Evolutionary conservation across 2,888 invertebrate species (phyloP), one percentile per base, ranked within the genome.

Genomic region (Trichopoda pennipes): DNA sequence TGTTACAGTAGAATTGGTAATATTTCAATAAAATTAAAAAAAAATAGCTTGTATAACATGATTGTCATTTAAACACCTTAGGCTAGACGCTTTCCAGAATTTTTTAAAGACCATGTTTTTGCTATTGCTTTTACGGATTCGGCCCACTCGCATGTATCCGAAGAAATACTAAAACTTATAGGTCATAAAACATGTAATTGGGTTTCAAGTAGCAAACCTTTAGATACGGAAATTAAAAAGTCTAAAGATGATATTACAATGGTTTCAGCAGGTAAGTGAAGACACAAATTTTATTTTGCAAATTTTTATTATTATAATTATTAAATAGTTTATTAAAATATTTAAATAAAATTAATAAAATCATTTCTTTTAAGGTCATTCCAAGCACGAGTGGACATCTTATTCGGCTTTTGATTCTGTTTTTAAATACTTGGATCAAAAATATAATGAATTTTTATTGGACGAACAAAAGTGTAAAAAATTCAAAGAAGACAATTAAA

Each of bases 121-220:
- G 95, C 94, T 0, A 92, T 96, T 61, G 95, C 94, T 0, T 92
- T 96, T 68, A 96, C 96, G 0, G 96, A 96, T 90, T 95, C 95
- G 0, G 94, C 94, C 1, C 95, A 95, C 88, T 85, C 86, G 6
- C 75, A 80, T 44, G 49, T 87, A 42, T 82, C 87, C 9, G 75
- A 82, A 2, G 86, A 83, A 4, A 69, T 82, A 38, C 79, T 81
- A 21, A 72, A 86, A 3, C 86, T 85, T 44, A 84, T 85, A 16
- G 86, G 80, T 7, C 78, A 84, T 4, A 86, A 93, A 53, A 89
- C 93, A n/a, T 92, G 91, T 80, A 94, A 94, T 89, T 94, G 94
- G 94, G 93, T 94, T 55, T 92, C 94, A 28, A 93, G 93, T 84
- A 86, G 90, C 38, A 89, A 92, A 73, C 92, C 93, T 17, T 86